phyloP scores from a whole-genome alignment of 1,140 invertebrate species.

The Tetramorium parvispinum region DNA sequence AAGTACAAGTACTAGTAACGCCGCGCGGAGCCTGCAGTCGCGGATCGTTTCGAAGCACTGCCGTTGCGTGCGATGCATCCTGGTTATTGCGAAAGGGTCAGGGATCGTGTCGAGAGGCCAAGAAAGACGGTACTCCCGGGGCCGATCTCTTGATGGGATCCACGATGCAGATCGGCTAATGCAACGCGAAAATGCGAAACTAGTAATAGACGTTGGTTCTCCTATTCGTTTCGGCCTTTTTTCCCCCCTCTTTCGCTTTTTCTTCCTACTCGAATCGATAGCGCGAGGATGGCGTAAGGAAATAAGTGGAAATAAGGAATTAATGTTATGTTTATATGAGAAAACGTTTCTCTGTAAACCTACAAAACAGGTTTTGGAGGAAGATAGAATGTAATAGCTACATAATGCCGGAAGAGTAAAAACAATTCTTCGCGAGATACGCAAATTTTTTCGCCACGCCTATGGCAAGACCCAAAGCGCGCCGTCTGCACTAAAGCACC shows the following conservation, averaged over 20 bases:
- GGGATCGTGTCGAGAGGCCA: conserved; percentile 66
- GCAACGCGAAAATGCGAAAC: conserved; percentile 66
- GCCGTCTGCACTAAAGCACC: conserved; percentile 66
- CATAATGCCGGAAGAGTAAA: not conserved
- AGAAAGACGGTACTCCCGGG: conserved; percentile 56
- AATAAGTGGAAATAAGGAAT: not conserved
- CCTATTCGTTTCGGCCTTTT: conserved; percentile 18
- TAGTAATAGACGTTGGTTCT: conserved; percentile 32
- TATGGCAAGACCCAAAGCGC: conserved; percentile 52
- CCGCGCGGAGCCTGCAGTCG: conserved; percentile 50
- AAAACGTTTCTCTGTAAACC: not conserved
- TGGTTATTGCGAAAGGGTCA: conserved; percentile 67
- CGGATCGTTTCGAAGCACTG: conserved; percentile 53
- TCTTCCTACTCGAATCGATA: conserved; percentile 1
- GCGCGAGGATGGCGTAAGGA: not conserved
- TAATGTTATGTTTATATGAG: not conserved
- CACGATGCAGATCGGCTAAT: conserved; percentile 68
- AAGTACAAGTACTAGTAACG: conserved; percentile 45
- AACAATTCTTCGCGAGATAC: not conserved
- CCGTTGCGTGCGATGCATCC: conserved; percentile 66
- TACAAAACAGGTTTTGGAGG: not conserved
- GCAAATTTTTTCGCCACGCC: conserved; percentile 69
- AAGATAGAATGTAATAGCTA: not conserved
- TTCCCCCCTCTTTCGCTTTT: not conserved
- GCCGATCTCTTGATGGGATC: conserved; percentile 70